Evolutionary conservation across 2,113 vertebrate genomes (phyloP), one percentile per base, ranked within the genome.

Genomic region (Oreochromis aureus): DNA sequence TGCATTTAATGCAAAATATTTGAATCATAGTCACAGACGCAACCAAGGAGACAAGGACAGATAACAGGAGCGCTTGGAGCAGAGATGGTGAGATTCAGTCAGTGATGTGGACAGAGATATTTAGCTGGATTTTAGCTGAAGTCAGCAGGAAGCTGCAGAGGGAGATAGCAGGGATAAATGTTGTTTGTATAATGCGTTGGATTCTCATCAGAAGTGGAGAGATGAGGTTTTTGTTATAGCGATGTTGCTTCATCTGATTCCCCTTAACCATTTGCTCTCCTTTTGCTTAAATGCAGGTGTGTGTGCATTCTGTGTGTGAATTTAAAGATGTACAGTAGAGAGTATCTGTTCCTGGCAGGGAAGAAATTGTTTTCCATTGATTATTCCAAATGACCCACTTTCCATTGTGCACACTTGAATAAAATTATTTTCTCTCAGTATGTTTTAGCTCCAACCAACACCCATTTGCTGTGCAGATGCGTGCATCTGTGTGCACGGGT

Each of bases 371-470:
- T 89, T 85, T 78, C 48, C 22, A 71, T 34, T 53, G 81, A 36
- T 81, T 92, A 61, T 48, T 89, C 63, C 63, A 82, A 83, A 91
- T 94, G 90, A 92, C 92, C 94, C 89, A 93, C 88, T 94, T 95
- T 89, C 86, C 89, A 86, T 46, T 44, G 56, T 69, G 87, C 82
- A 90, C 91, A 61, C 39, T 82, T 84, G 63, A 91, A 91, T 69
- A 84, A 89, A 81, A 86, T 76, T n/a, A 48, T 82, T 89, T 61
- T 19, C 63, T 10, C 88, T 89, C 87, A 54, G 15, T 84, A 86
- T 69, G 79, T 94, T 90, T 86, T 69, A 89, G 92, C 84, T 86
- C 61, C 27, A 39, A 82, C 56, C 82, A 56, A 56, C 10, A 32
- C 36, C 61, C 53, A 15, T 92, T 81, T 87, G 41, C 58, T n/a